These are phyloP conservation scores for Pheosia gnoma DNA, from an alignment of 2,888 invertebrate genomes.

Conservation along the genomic window DNA sequence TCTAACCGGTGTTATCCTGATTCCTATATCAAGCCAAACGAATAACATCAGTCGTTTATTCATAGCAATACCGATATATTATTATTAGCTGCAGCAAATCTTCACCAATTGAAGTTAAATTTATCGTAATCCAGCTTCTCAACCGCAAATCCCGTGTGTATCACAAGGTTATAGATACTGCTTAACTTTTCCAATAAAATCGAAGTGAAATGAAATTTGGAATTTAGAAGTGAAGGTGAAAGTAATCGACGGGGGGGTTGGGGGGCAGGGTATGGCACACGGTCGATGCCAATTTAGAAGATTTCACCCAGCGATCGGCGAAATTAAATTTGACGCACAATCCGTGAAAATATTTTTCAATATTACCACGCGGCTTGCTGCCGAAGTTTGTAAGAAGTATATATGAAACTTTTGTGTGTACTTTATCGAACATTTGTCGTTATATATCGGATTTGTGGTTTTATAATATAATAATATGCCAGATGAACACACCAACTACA, in stretches of 20 bases:
- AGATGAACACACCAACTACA: too few relatives aligned
- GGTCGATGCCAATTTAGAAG: slow-evolving; percentile 60
- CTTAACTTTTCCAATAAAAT: slow-evolving; percentile 82
- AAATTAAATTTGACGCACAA: slow-evolving; percentile 56
- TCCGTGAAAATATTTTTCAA: slow-evolving; percentile 41
- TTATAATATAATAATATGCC: too few relatives aligned
- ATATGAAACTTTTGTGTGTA: neutral
- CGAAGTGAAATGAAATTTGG: slow-evolving; percentile 76
- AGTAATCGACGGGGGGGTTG: slow-evolving; percentile 54
- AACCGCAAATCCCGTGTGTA: slow-evolving; percentile 16
- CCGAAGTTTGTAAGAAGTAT: slow-evolving; percentile 1
- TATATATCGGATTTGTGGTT: too few relatives aligned
- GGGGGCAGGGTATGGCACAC: slow-evolving; percentile 39
- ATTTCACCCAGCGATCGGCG: slow-evolving; percentile 48
- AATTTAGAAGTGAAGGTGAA: slow-evolving; percentile 70
- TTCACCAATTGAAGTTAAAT: too few relatives aligned
- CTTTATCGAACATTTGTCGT: neutral
- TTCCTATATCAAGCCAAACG: too few relatives aligned
- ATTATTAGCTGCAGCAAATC: too few relatives aligned
- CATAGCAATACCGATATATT: too few relatives aligned
- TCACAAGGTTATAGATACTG: slow-evolving; percentile 56
- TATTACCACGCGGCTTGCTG: slow-evolving; percentile 10
- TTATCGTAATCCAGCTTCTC: neutral
- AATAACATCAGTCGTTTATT: too few relatives aligned
- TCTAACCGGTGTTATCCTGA: too few relatives aligned